Evolutionary conservation across 2,113 vertebrate genomes (phyloP), one percentile per base, ranked within the genome.

Genomic region (Melospiza georgiana): DNA sequence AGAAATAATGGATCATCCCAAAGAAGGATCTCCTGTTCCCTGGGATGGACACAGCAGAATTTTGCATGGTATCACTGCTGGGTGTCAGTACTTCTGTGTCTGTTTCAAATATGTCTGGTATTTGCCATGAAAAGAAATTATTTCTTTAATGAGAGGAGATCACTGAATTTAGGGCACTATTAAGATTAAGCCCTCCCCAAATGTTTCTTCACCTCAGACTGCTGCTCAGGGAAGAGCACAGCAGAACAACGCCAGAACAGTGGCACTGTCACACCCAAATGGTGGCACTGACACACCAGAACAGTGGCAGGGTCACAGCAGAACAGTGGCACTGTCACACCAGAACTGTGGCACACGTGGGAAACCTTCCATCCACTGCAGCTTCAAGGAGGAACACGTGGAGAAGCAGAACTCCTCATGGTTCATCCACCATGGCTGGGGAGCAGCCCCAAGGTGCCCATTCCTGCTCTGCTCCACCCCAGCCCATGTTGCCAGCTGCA

Each of bases 341-440:
- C 37, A 28, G 2, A 52, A 18, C 1, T 0, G 62, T 2, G 35
- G 9, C 52, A 54, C 23, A 0, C 0, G 3, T 12, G 35, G 62
- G 17, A 46, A 71, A 17, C 8, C 6, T 18, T 8, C 48, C 57
- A 43, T 9, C 20, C 6, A 9, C 67, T 3, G 3, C 33, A 66
- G 30, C 65, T 35, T 31, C 2, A 2, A 62, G 51, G 37, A 81
- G 41, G 71, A 87, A 28, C 23, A 46, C 22, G 1, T 0, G 14
- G 31, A 33, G 73, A 46, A 61, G 48, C 10, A 5, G 10, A 61
- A 74, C 22, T 11, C 46, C 54, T 83, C 44, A 2, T 3, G 6
- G 61, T 5, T 77, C 66, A 25, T 13, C 19, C 66, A 16, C 22
- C 2, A 4, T 4, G 30, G 46, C 78, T 44, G n/a, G 39, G 39